Conservation (phyloP, 2,797 vertebrate species). For the Columba guinea region DNA sequence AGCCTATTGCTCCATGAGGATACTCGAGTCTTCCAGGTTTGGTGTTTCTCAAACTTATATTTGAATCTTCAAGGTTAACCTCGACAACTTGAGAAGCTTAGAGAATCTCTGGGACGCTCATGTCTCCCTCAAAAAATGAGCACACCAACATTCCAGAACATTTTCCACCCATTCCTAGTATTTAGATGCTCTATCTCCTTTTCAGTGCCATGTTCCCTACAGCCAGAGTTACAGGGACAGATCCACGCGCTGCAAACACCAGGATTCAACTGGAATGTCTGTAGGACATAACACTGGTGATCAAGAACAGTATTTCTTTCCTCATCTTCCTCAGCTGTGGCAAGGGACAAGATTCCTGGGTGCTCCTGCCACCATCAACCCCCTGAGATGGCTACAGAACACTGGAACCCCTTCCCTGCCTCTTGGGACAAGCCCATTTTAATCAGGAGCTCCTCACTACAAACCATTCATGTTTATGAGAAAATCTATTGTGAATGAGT, state of each 20-base stretch:
- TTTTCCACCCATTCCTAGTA: too few relatives aligned
- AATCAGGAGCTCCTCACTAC: background rate
- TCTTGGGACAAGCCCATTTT: background rate
- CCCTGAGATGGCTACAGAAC: background rate
- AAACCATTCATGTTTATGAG: background rate
- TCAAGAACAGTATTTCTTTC: background rate
- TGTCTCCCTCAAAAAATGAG: background rate
- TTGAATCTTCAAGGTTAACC: background rate
- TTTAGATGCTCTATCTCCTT: background rate
- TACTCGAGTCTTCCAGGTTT: background rate
- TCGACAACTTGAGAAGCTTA: background rate
- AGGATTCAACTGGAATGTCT: background rate
- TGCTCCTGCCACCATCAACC: background rate
- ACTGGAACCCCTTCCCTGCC: background rate
- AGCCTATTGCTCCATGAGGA: background rate
- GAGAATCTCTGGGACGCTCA: background rate
- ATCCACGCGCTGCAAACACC: fast-evolving
- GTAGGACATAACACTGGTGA: background rate
- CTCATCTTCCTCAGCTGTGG: background rate
- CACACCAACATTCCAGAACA: background rate
- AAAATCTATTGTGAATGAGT: background rate
- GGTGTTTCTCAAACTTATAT: background rate
- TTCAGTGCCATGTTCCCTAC: background rate
- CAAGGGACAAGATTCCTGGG: background rate
- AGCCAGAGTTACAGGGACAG: background rate